These are phyloP conservation scores for Episyrphus balteatus DNA, from an alignment of 1,140 invertebrate species.

Conservation along the genomic window DNA sequence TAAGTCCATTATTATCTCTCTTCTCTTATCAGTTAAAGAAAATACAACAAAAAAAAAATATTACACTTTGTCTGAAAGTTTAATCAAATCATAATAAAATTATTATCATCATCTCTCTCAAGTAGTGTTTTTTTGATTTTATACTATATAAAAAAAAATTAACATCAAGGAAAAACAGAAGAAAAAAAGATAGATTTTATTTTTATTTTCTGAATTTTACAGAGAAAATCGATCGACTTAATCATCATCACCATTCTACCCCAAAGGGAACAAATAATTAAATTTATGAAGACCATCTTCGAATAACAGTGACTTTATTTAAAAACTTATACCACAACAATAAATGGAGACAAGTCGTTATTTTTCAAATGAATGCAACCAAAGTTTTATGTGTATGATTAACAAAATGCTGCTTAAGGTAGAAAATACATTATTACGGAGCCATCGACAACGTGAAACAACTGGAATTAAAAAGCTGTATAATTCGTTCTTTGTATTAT, in stretches of 20 bases:
- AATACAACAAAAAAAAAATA: too few species aligned
- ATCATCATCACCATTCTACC: background rate
- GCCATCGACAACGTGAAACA: conserved; percentile 65
- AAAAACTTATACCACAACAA: conserved; percentile 6
- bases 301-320: background rate
- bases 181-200: background rate
- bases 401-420: conserved; percentile 52
- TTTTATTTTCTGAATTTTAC: background rate
- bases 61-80: too few species aligned
- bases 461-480: conserved; percentile 74
- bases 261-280: background rate
- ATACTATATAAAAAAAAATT: background rate
- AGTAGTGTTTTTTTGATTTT: background rate
- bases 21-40: too few species aligned
- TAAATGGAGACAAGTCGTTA: conserved; percentile 36
- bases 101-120: background rate
- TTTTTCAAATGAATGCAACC: conserved; percentile 31
- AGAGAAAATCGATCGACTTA: background rate
- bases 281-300: background rate
- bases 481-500: conserved; percentile 74
- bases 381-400: conserved; percentile 32
- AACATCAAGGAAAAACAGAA: background rate
- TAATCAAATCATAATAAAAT: too few species aligned
- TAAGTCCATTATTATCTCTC: too few species aligned
- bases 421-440: conserved; percentile 60